These are phyloP conservation scores for Hybognathus amarus DNA, from an alignment of 2,797 vertebrate genomes.

Conservation along the genomic window DNA sequence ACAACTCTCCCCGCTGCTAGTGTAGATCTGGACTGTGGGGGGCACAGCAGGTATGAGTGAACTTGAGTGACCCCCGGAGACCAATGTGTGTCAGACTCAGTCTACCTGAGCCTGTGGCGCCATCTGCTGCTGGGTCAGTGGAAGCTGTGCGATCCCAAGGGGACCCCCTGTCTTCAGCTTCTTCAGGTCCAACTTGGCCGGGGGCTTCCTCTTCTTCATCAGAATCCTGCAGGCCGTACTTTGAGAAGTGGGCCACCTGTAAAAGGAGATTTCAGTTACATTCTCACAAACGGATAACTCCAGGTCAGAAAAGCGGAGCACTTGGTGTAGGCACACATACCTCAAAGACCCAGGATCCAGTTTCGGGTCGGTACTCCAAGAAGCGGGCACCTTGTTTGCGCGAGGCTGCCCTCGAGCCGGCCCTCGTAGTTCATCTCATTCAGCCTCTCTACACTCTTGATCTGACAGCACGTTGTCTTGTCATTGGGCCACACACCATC, in stretches of 20 bases:
- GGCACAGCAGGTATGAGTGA: conserved; percentile 40
- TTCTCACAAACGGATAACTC: not conserved
- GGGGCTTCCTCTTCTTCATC: conserved; percentile 90
- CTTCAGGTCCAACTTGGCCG: conserved; percentile 82
- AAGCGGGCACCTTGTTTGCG: conserved; percentile 92
- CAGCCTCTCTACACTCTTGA: conserved; percentile 90
- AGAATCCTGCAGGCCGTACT: conserved; percentile 94
- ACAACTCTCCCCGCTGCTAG: not conserved
- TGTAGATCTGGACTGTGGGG: conserved; percentile 14
- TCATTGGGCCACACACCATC: conserved; percentile 97
- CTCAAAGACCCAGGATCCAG: conserved; percentile 97
- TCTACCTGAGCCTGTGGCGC: conserved; percentile 87
- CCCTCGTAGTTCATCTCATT: conserved; percentile 91
- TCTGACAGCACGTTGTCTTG: conserved; percentile 89
- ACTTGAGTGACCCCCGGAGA: conserved; percentile 41
- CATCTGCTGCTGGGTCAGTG: conserved; percentile 81
- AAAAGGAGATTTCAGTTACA: not conserved
- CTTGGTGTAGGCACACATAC: conserved; percentile 65
- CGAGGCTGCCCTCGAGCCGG: conserved; percentile 87
- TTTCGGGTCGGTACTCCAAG: conserved; percentile 93
- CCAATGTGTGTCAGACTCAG: conserved; percentile 60
- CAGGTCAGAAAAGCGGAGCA: not conserved
- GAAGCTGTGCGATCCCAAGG: conserved; percentile 77
- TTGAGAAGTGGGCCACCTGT: conserved; percentile 95
- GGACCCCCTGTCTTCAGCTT: conserved; percentile 85